A percentile compares a stretch with the other conserved stretches of the same genome.
These are phyloP conservation scores for Synergus itoensis DNA, from an alignment of 2,888 invertebrate genomes.

Conservation along the genomic window DNA sequence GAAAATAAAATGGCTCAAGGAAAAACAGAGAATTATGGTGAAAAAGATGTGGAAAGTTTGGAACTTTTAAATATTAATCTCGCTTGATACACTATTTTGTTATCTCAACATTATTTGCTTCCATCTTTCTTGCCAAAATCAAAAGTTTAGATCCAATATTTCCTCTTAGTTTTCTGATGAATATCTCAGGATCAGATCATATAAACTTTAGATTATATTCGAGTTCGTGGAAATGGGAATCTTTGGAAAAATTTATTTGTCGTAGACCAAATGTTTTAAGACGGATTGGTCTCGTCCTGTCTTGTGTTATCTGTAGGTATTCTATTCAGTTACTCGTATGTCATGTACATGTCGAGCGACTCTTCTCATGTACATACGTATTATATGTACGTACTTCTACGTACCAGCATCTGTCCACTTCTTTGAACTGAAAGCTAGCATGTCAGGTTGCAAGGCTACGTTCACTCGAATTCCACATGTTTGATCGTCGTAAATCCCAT, in stretches of 20 bases:
- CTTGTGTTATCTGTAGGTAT: slow-evolving; percentile 21
- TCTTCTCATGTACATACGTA: slow-evolving; percentile 3
- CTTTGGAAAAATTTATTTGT: slow-evolving; percentile 2
- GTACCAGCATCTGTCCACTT: slow-evolving; percentile 13
- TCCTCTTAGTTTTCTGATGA: not conserved
- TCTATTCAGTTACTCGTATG: slow-evolving; percentile 15
- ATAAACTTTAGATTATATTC: slow-evolving; percentile 4
- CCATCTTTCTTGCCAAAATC: not conserved
- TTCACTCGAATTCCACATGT: not conserved
- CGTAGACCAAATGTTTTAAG: not conserved
- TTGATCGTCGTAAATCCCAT: slow-evolving; percentile 14
- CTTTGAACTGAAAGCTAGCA: slow-evolving; percentile 32
- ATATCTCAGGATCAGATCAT: slow-evolving; percentile 20
- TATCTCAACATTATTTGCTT: not conserved
- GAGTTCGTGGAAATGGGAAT: slow-evolving; percentile 11
- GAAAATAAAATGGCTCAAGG: slow-evolving; percentile 33
- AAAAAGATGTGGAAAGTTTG: not conserved
- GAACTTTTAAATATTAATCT: not conserved
- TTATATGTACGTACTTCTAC: not conserved
- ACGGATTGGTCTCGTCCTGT: slow-evolving; percentile 6
- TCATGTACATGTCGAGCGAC: not conserved
- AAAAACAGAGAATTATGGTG: slow-evolving; percentile 13
- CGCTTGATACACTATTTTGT: not conserved
- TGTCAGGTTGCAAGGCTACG: slow-evolving; percentile 25
- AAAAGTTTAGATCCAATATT: slow-evolving; percentile 15